Base-by-base conservation (phyloP, 64 coral and sea anemone species). In the Dendrophyllia cribrosa region DNA sequence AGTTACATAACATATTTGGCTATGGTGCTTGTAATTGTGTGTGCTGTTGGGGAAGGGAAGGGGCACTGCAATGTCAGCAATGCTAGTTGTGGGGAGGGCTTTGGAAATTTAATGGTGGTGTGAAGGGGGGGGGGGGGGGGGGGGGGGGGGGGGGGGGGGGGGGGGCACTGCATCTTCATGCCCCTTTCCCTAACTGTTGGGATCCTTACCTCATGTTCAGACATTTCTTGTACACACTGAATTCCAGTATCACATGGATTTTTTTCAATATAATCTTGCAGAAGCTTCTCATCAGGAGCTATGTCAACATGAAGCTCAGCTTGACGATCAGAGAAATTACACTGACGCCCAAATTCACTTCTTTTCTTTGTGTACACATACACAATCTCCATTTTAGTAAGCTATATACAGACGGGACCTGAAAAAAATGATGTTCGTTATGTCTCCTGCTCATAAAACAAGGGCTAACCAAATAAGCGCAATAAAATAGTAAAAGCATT, bases 221-320 rank as follows among this genome's bases (percentile, higher is more conserved):
- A 99, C 97, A 99, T 99, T 94, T 99, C 97, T 84, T 99, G 97
- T 7, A 96, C 94, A 93, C 97, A 99, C 34, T 99, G 97, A 85
- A 99, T 99, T 3, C 97, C 97, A 85, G 91, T 99, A 62, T 99
- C 97, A 75, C 97, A 99, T 0, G 97, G 97, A 67, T 99, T 99
- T 77, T 93, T 99, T 67, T 99, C 97, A 51, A 99, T 88, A 15
- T 99, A 99, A 48, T 99, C 97, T 43, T 93, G 94, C 13, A 96
- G 83, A 81, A 99, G 65, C 72, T 96, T 99, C 46, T 99, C 97
- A 86, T 99, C 97, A 60, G 97, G 91, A 78, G 94, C 77, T 66
- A 99, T 99, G 17, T 99, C 97, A 3, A 99, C 97, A 88, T 99
- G 97, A 43, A 99, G 88, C 51, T 99, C 97, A 58, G 97, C 97